Evolutionary conservation across 2,113 vertebrate species (phyloP).

Genomic region (Phodopus roborovskii): DNA sequence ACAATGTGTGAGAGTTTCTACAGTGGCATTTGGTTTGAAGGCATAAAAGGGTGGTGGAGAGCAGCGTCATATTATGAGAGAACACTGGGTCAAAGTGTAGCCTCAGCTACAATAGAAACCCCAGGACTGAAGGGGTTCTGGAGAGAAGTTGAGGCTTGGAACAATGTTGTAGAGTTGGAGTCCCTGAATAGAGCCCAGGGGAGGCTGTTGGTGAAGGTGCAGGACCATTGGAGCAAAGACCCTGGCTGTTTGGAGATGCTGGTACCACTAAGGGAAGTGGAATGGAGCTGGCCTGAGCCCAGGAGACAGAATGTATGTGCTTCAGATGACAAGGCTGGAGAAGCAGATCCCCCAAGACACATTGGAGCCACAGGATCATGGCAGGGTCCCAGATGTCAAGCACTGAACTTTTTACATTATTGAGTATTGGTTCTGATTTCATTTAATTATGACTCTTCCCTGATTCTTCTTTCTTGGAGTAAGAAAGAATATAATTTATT

Average conservation of each 20-base stretch:
- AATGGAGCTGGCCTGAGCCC: background rate
- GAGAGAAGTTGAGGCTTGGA: background rate
- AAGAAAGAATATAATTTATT: background rate
- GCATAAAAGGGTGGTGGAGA: background rate
- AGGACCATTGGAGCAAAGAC: background rate
- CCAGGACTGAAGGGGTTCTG: background rate
- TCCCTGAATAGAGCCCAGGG: background rate
- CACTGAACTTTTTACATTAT: background rate
- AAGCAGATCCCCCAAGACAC: background rate
- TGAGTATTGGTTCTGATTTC: background rate
- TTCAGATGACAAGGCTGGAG: background rate
- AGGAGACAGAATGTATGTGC: background rate
- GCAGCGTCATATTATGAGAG: background rate
- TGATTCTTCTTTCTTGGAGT: background rate
- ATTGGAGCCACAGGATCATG: background rate
- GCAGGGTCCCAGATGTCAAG: background rate
- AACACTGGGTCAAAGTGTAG: background rate
- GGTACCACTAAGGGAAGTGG: background rate
- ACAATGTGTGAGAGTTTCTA: background rate
- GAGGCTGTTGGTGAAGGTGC: background rate
- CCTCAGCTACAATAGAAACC: background rate
- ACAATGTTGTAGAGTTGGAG: background rate
- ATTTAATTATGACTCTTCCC: background rate
- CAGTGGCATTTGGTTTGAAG: background rate
- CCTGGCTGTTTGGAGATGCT: background rate